Evolutionary conservation across 37 sponge, comb jelly and placozoan species (phyloP).

Genomic region (Spongia lamella): DNA sequence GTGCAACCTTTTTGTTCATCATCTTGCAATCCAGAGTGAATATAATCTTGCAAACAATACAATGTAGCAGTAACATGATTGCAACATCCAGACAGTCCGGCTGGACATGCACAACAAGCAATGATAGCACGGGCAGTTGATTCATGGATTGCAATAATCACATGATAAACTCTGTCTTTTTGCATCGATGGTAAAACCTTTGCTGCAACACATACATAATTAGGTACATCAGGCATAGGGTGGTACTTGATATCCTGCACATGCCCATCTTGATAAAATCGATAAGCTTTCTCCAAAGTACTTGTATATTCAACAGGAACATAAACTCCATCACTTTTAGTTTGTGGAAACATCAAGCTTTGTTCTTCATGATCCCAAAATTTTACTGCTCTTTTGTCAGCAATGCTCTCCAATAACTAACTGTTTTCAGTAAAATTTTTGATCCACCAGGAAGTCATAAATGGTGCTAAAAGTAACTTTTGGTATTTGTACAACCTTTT

Average conservation of each 20-base stretch:
- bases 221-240: conserved; percentile 20
- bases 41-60: conserved; percentile 34
- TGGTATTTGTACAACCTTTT: too few relatives aligned
- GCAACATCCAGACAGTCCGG: conserved; percentile 46
- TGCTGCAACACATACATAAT: conserved; percentile 13
- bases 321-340: too few relatives aligned
- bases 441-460: too few relatives aligned
- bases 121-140: conserved; percentile 6
- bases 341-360: too few relatives aligned
- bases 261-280: conserved; percentile 42
- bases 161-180: conserved; percentile 25
- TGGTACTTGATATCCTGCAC: conserved; percentile 24
- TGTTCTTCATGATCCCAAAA: too few relatives aligned
- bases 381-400: too few relatives aligned
- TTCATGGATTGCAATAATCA: background rate
- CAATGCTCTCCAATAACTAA: too few relatives aligned
- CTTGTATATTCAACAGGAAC: too few relatives aligned
- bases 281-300: conserved; percentile 19
- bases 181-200: conserved; percentile 28
- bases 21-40: conserved; percentile 27
- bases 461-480: too few relatives aligned
- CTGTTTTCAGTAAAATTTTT: too few relatives aligned
- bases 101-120: conserved; percentile 43
- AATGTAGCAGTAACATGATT: conserved; percentile 28
- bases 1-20: conserved; percentile 20